Evolutionary conservation across 2,888 invertebrate species (phyloP).

Genomic region (Apodemia zela): DNA sequence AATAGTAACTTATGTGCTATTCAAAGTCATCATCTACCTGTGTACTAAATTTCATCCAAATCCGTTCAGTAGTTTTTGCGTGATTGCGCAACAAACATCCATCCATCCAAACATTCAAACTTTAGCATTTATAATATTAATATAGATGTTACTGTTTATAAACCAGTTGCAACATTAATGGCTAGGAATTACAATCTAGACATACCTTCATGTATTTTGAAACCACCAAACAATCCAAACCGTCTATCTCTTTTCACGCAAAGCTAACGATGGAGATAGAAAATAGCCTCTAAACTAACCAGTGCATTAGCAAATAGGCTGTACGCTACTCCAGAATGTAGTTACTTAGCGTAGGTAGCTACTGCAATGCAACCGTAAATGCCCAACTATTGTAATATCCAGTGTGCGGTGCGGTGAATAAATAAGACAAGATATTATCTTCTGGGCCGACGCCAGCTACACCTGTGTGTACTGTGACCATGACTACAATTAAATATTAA

Average conservation of each 20-base stretch:
- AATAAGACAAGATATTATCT: constrained; percentile 35
- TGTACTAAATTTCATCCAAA: too few relatives aligned
- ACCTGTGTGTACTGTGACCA: constrained; percentile 30
- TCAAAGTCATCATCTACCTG: too few relatives aligned
- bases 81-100: too few relatives aligned
- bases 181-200: too few relatives aligned
- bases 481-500: not conserved
- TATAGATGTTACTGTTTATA: too few relatives aligned
- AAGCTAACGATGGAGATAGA: not conserved
- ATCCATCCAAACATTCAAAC: too few relatives aligned
- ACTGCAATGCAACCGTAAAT: not conserved
- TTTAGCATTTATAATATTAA: too few relatives aligned
- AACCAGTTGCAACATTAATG: too few relatives aligned
- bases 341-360: constrained; percentile 3
- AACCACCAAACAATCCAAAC: not conserved
- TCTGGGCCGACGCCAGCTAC: constrained; percentile 33
- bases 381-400: constrained; percentile 6
- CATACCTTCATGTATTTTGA: not conserved
- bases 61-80: too few relatives aligned
- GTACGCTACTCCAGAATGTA: not conserved
- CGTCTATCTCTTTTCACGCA: not conserved
- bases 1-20: too few relatives aligned
- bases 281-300: not conserved
- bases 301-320: constrained; percentile 11
- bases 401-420: constrained; percentile 20